Evolutionary conservation across 2,113 vertebrate species (phyloP).

Genomic region (Nyctereutes procyonoides): DNA sequence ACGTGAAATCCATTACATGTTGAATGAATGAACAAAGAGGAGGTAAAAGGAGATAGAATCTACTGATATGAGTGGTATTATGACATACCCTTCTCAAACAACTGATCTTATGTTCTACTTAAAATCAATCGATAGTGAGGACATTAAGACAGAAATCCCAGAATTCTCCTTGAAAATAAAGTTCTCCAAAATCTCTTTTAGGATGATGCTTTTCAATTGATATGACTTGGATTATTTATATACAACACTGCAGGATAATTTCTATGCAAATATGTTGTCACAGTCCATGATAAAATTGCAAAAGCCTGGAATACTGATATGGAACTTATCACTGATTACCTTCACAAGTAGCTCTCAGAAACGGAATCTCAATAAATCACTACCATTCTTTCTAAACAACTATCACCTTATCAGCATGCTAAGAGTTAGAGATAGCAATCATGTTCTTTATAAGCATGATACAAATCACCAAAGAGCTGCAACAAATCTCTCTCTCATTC

Average conservation of each 20-base stretch:
- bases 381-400: slow-evolving; percentile 26
- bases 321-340: slow-evolving; percentile 40
- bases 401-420: slow-evolving; percentile 23
- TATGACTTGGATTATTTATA: slow-evolving; percentile 37
- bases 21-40: neutral
- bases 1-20: neutral
- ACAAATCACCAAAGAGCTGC: slow-evolving; percentile 4
- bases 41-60: neutral
- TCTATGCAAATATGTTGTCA: slow-evolving; percentile 44
- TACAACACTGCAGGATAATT: neutral
- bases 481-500: neutral
- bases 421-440: slow-evolving; percentile 12
- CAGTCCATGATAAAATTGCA: slow-evolving; percentile 45
- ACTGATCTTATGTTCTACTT: neutral
- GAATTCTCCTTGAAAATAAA: neutral
- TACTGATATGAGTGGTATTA: neutral
- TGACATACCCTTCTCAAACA: neutral
- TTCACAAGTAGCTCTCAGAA: slow-evolving; percentile 48
- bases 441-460: neutral
- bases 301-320: slow-evolving; percentile 12
- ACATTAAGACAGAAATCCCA: neutral
- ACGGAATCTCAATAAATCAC: slow-evolving; percentile 52
- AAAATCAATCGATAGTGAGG: neutral
- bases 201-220: slow-evolving; percentile 4
- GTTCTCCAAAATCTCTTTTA: neutral